These are phyloP conservation scores for Nasonia vitripennis DNA, from an alignment of 1,140 invertebrate genomes.

Conservation along the genomic window DNA sequence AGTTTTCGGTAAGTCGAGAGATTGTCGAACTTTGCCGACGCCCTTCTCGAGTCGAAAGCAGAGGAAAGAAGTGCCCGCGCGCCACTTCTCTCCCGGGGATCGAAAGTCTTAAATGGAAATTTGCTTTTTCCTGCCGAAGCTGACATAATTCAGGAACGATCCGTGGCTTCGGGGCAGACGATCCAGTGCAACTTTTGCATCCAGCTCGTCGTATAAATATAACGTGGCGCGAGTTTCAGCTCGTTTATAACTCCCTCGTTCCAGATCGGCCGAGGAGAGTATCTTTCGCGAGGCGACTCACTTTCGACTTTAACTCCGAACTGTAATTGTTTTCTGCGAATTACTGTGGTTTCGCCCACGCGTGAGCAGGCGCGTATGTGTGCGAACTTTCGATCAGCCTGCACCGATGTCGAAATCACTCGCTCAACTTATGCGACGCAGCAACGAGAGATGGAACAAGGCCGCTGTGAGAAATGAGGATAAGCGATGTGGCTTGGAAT, in stretches of 20 bases:
- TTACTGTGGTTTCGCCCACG: no score
- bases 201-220: neutral
- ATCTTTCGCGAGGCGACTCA: neutral
- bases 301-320: no score
- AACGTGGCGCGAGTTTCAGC: no score
- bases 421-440: no score
- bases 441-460: neutral
- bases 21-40: slow-evolving; percentile 47
- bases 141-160: slow-evolving; percentile 47
- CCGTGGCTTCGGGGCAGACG: neutral
- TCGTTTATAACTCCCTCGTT: neutral
- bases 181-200: slow-evolving; percentile 15
- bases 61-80: neutral
- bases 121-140: slow-evolving; percentile 21
- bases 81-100: neutral
- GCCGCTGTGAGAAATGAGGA: neutral
- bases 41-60: neutral
- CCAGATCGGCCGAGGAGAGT: neutral
- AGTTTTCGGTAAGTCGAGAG: slow-evolving; percentile 52
- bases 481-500: neutral
- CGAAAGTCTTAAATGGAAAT: slow-evolving; percentile 50
- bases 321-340: no score
- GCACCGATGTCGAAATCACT: no score
- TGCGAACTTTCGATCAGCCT: neutral
- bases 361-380: neutral